Conservation (phyloP, 1,140 invertebrate species). For the Drosophila kikkawai region DNA sequence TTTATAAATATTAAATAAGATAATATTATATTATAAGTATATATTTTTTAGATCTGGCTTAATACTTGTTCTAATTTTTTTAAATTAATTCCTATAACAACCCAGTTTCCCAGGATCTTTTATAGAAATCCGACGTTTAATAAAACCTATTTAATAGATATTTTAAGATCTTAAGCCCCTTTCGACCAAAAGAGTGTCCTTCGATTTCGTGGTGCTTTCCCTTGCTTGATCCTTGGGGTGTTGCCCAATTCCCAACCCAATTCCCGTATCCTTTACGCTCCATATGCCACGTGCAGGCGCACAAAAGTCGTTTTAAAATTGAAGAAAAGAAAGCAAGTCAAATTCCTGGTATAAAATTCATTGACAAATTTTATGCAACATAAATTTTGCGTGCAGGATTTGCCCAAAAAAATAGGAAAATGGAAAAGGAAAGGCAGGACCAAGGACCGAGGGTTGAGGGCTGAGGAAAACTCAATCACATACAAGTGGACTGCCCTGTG, state of each 20-base stretch:
- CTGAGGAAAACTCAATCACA: slow-evolving; percentile 65
- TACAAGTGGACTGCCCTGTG: slow-evolving; percentile 48
- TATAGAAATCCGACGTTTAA: not conserved
- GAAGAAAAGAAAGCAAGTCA: slow-evolving; percentile 73
- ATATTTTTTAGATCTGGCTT: too few relatives aligned
- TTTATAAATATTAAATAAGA: too few relatives aligned
- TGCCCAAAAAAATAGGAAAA: slow-evolving; percentile 21
- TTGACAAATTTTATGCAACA: slow-evolving; percentile 84
- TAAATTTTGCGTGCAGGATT: slow-evolving; percentile 82
- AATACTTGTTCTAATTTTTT: too few relatives aligned
- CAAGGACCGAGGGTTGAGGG: slow-evolving; percentile 1
- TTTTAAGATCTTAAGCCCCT: slow-evolving; percentile 3
- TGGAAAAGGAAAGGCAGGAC: not conserved
- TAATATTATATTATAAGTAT: too few relatives aligned
- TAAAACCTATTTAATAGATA: slow-evolving; percentile 10
- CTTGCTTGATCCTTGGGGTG: slow-evolving; percentile 3
- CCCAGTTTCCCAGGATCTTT: too few relatives aligned
- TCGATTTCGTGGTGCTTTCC: slow-evolving; percentile 4
- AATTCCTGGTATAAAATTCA: slow-evolving; percentile 81
- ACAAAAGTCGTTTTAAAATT: slow-evolving; percentile 75
- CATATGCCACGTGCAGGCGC: slow-evolving; percentile 77
- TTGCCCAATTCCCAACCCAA: not conserved
- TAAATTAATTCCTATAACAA: too few relatives aligned
- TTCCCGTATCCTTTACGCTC: slow-evolving; percentile 72
- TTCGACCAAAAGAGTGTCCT: slow-evolving; percentile 2